Evolutionary conservation across 2,888 invertebrate genomes (phyloP).

Genomic region (Laspeyria flexula): DNA sequence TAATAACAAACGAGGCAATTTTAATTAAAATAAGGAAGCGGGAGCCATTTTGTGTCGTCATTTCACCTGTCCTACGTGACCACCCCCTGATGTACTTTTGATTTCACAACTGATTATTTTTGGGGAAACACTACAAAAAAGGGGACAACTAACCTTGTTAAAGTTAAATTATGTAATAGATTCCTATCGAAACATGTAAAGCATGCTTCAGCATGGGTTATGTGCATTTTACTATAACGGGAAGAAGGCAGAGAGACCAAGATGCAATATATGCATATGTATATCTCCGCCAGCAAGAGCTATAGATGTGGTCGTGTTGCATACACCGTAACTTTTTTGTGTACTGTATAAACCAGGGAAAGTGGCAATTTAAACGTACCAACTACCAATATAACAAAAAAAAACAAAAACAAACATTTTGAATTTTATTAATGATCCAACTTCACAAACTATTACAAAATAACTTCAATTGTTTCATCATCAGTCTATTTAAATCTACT

Average conservation of each 20-base stretch:
- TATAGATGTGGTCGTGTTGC: background rate
- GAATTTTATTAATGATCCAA: too few relatives aligned
- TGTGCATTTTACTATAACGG: too few relatives aligned
- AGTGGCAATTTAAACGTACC: too few relatives aligned
- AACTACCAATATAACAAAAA: too few relatives aligned
- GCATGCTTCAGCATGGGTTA: too few relatives aligned
- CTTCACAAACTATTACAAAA: too few relatives aligned
- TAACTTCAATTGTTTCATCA: slow-evolving; percentile 1
- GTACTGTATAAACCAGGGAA: too few relatives aligned
- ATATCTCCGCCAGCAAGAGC: background rate
- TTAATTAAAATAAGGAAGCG: slow-evolving; percentile 45
- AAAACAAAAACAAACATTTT: too few relatives aligned
- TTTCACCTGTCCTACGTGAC: slow-evolving; percentile 43
- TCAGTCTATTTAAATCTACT: slow-evolving; percentile 17
- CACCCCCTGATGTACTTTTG: slow-evolving; percentile 44
- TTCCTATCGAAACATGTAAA: slow-evolving; percentile 17
- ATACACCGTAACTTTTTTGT: too few relatives aligned
- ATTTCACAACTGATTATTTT: slow-evolving; percentile 67
- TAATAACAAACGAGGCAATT: slow-evolving; percentile 35
- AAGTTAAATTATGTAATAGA: slow-evolving; percentile 31
- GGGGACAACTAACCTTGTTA: slow-evolving; percentile 42
- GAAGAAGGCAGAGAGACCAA: too few relatives aligned
- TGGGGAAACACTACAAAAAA: slow-evolving; percentile 38
- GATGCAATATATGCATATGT: background rate
- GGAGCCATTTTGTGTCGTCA: slow-evolving; percentile 36